Evolutionary conservation across 2,113 vertebrate genomes (phyloP), one percentile per base, ranked within the genome.

Genomic region (Synodontis membranacea): DNA sequence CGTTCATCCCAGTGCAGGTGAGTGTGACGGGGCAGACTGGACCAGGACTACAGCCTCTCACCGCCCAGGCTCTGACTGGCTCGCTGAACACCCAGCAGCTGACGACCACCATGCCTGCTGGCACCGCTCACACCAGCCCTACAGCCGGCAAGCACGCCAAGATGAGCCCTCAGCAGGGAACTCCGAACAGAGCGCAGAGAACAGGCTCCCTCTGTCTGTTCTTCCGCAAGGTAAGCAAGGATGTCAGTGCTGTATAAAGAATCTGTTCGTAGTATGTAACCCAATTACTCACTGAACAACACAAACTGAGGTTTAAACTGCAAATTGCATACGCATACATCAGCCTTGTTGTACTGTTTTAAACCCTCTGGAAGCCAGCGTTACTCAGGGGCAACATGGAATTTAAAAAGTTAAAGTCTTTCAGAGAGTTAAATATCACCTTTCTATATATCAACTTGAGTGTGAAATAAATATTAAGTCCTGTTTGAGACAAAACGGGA

Each of bases 121-220:
- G 94, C 91, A 48, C 93, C 54, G 91, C 96, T 37, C 91, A 91
- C 60, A 86, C 50, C 94, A 91, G 50, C 66, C 86, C 95, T 0
- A 93, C 95, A 21, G 92, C 96, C 2, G 94, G 95, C 0, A 96
- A 96, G 89, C 95, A 95, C 0, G 94, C 94, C 42, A 96, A 96
- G 92, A 94, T 96, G 0, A 88, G 34, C 80, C 52, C 84, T 84
- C 86, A 84, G 31, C 86, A 86, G 74, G 86, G 80, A 76, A 86
- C 86, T 78, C 28, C 46, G 28, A 92, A 90, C 54, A 96, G 93
- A 78, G 97, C 97, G 0, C 96, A 94, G 80, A 96, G 93, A 90
- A 98, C 97, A 0, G 97, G 98, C 0, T 99, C 98, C 0, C 93
- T 99, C 86, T 97, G 97, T 0, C 94, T 99, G 37, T 99, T 99